Conservation (phyloP, 37 sponge, comb jelly and placozoan genomes). For the Cladorhizidae sp. region DNA sequence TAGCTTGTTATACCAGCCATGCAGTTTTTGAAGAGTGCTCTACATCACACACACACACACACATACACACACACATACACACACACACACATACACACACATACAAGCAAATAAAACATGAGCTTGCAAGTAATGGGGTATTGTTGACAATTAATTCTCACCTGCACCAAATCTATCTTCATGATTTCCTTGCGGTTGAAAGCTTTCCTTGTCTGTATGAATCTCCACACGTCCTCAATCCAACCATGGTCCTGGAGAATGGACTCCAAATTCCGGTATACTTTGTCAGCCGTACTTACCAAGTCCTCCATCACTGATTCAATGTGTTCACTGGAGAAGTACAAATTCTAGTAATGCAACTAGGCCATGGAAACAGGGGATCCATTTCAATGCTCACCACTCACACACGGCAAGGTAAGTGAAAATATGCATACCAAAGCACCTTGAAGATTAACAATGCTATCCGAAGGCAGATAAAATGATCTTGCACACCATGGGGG, state of each 20-base stretch:
- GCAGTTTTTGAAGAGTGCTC: background rate
- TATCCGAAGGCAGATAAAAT: too few species aligned
- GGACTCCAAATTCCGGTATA: background rate
- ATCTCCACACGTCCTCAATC: constrained; percentile 24
- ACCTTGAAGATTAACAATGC: too few species aligned
- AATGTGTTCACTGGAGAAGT: constrained; percentile 19
- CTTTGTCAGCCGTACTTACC: background rate
- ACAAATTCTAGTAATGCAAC: too few species aligned
- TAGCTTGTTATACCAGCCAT: constrained; percentile 13
- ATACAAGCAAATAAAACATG: background rate
- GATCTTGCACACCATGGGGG: too few species aligned
- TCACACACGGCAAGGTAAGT: too few species aligned
- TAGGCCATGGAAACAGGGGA: too few species aligned
- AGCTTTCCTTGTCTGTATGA: constrained; percentile 27
- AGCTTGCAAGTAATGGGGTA: too few species aligned
- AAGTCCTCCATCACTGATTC: background rate
- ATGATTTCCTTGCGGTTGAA: constrained; percentile 5
- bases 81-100: background rate
- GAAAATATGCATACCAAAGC: too few species aligned
- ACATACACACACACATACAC: background rate
- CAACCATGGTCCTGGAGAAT: constrained; percentile 29
- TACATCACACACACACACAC: background rate
- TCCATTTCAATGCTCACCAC: too few species aligned
- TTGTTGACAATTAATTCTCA: constrained; percentile 8
- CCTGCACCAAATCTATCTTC: constrained; percentile 48